These are phyloP conservation scores for Kryptolebias ocellatus DNA, from an alignment of 2,797 vertebrate species.

Conservation along the genomic window DNA sequence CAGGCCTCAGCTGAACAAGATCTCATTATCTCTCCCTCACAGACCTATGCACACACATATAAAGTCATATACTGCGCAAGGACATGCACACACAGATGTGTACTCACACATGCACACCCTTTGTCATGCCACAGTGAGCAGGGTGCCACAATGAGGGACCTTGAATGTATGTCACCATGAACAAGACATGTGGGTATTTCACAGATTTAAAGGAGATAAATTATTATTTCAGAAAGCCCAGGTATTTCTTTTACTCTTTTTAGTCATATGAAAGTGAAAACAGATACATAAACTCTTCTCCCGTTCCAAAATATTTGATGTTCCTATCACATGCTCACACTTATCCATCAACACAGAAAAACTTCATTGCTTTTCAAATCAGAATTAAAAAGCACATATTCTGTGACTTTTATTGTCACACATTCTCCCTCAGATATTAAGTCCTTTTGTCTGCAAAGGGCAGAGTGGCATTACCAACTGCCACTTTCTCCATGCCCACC, in stretches of 20 bases:
- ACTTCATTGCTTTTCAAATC: not conserved
- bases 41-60: constrained; percentile 44
- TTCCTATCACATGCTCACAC: not conserved
- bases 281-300: not conserved
- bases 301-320: not conserved
- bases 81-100: constrained; percentile 36
- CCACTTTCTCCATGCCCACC: constrained; percentile 70
- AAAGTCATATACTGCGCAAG: constrained; percentile 32
- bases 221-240: not conserved
- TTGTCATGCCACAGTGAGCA: constrained; percentile 55
- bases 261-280: constrained; percentile 1
- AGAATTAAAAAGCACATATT: not conserved
- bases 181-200: constrained; percentile 41
- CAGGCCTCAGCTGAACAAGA: constrained; percentile 76
- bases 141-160: constrained; percentile 57
- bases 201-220: constrained; percentile 45
- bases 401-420: too few relatives aligned
- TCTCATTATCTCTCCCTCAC: constrained; percentile 75
- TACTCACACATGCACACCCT: constrained; percentile 55
- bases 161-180: constrained; percentile 67
- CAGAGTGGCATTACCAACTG: constrained; percentile 36
- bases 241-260: too few relatives aligned
- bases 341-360: not conserved
- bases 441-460: constrained; percentile 8
- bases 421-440: too few relatives aligned